Base-by-base conservation (phyloP, 1,140 invertebrate species). In the Drosophila albomicans region DNA sequence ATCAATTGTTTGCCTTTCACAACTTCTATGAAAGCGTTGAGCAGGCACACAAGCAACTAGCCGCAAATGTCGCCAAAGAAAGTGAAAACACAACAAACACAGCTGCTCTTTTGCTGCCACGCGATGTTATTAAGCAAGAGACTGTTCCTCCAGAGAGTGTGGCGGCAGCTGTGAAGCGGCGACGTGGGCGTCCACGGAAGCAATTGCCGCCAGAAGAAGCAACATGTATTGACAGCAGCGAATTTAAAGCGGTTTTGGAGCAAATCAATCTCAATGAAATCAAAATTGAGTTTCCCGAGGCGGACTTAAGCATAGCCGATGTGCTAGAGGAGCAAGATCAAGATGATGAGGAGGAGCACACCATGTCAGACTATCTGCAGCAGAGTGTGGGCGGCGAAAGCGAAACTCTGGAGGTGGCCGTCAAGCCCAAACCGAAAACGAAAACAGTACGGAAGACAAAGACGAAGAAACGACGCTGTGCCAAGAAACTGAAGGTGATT, bases 181-280 rank as follows among this genome's bases (percentile, higher is more conserved):
- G 86, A 8, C 68, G 85, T 8, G 86, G 85, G n/a, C 81, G 85
- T 8, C 75, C 86, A 3, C 78, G 85, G n/a, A 88, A 89, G n/a
- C 45, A 51, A 13, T 16, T 58, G 16, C 41, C 52, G 2, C 11
- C 48, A 0, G 63, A 65, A 0, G 13, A 46, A 20, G 30, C 52
- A 32, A 41, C 64, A 30, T 64, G 35, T 16, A 73, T 79, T 28
- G 49, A 76, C 35, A 80, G 63, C 46, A 82, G 49, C 7, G 86
- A 89, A 7, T 59, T 88, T 5, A 79, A 81, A 15, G 49, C 46
- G 11, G 85, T 89, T 5, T 41, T 89, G 51, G 85, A 89, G 56
- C 86, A 89, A 28, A 89, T 89, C 45, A 89, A 89, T 52, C 56
- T 89, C 0, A 89, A 90, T 45, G 85, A 89, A 45, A 89, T 89